These are phyloP conservation scores for Clistopyga incitator DNA, from an alignment of 2,888 invertebrate species.

Conservation along the genomic window DNA sequence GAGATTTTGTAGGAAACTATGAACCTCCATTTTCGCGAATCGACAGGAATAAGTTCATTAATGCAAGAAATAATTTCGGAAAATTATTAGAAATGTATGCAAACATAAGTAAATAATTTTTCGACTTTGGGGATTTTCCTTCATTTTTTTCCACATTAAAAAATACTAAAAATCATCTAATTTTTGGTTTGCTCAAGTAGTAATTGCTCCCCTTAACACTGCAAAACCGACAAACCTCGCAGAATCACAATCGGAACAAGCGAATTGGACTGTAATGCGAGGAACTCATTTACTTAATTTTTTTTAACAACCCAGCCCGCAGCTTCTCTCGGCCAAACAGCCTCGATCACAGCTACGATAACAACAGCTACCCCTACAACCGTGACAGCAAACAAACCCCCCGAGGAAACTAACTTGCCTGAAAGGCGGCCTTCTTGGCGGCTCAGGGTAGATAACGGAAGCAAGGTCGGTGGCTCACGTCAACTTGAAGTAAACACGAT, in stretches of 20 bases:
- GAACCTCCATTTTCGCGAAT: no score
- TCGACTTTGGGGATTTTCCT: no score
- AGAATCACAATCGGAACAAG: conserved; percentile 30
- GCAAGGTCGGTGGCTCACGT: conserved; percentile 89
- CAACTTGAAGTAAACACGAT: conserved; percentile 75
- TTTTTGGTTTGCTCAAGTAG: no score
- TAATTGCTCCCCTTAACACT: conserved; percentile 3
- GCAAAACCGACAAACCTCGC: neutral
- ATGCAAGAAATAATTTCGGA: no score
- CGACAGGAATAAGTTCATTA: no score
- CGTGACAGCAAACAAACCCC: conserved; percentile 84
- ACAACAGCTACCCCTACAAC: conserved; percentile 85
- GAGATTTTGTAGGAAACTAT: no score
- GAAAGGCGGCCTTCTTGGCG: conserved; percentile 97
- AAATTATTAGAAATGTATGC: no score
- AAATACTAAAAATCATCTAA: no score
- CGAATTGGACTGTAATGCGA: conserved; percentile 51
- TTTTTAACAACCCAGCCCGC: conserved; percentile 79
- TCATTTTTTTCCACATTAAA: no score
- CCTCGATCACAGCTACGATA: conserved; percentile 86
- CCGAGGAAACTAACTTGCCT: conserved; percentile 84
- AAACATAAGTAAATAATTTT: no score
- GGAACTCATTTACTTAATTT: conserved; percentile 67
- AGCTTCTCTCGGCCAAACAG: conserved; percentile 82
- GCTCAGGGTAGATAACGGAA: conserved; percentile 94